Base-by-base conservation (phyloP, 2,888 invertebrate genomes). In the Drosophila mayaguana region DNA sequence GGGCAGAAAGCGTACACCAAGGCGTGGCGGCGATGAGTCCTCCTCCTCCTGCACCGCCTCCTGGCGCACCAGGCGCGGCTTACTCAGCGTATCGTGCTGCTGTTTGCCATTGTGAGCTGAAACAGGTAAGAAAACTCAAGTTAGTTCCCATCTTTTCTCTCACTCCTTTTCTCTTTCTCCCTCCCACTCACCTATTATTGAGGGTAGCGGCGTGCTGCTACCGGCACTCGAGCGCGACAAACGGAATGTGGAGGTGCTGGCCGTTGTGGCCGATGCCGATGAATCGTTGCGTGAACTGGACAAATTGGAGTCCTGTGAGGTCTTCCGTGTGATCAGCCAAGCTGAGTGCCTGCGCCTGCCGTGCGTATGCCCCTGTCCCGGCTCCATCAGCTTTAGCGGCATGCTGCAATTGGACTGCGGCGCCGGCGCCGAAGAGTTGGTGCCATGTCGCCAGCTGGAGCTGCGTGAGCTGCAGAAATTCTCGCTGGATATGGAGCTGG, bases 221-320 rank as follows among this genome's bases (percentile, higher is more conserved):
- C 93, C 92, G 3, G 93, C 96, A 90, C 96, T 97, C 51, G 97
- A 97, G 59, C 97, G 94, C 12, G 97, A 97, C 88, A 97, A 95
- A 72, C 97, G 94, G 96, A 97, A 98, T 63, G 97, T 97, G 86
- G 97, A 97, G 20, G 98, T 98, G 88, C 97, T 97, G 51, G 97
- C 97, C 2, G 97, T 97, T 20, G 97, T 97, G 32, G 97, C 97
- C 8, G 97, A 97, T 2, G 97, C 97, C 0, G 97, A 97, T 16
- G 97, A 98, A 93, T 98, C 98, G 93, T 98, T 98, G 59, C 98
- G 94, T 25, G 97, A 97, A 85, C 96, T 97, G 53, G 97, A 97
- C 78, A 98, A 93, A 93, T 97, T 98, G 7, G 98, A 98, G 92
- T 98, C 98, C 92, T 98, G 97, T 14, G 97, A 97, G 0, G 97